Percentiles rank a stretch among this genome's conserved stretches.
phyloP scores from a whole-genome alignment of 2,113 vertebrate species.

The Pelusios castaneus region DNA sequence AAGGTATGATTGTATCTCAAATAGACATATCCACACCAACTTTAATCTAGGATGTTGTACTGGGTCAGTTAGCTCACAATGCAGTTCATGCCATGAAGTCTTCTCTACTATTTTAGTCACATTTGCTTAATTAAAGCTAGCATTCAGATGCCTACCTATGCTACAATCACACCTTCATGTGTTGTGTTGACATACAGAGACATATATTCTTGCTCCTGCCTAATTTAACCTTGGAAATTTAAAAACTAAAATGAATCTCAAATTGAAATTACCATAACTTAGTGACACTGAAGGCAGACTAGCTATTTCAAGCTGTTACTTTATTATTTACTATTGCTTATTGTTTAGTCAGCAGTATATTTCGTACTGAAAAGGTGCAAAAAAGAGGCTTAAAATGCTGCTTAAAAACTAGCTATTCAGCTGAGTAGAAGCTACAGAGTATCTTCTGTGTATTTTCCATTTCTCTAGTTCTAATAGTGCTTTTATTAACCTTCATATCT shows the following conservation, averaged over 20 bases:
- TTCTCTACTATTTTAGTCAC: background rate
- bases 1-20: background rate
- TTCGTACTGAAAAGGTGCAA: background rate
- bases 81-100: background rate
- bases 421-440: background rate
- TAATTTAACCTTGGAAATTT: background rate
- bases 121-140: background rate
- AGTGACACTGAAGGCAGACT: background rate
- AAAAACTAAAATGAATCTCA: background rate
- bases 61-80: background rate
- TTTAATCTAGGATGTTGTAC: background rate
- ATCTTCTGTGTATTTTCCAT: background rate
- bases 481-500: slow-evolving; percentile 42
- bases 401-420: background rate
- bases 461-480: slow-evolving; percentile 4
- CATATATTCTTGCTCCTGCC: background rate
- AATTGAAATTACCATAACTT: background rate
- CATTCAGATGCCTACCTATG: background rate
- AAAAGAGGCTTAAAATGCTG: too few species aligned
- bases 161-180: background rate
- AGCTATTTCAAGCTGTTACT: background rate
- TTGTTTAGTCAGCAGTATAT: background rate
- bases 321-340: background rate
- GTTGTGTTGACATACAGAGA: background rate
- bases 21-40: background rate